A percentile compares a stretch with the other conserved stretches of the same genome.
Conservation (phyloP, 2,797 vertebrate genomes). For the Pseudotriccus pelzelni region DNA sequence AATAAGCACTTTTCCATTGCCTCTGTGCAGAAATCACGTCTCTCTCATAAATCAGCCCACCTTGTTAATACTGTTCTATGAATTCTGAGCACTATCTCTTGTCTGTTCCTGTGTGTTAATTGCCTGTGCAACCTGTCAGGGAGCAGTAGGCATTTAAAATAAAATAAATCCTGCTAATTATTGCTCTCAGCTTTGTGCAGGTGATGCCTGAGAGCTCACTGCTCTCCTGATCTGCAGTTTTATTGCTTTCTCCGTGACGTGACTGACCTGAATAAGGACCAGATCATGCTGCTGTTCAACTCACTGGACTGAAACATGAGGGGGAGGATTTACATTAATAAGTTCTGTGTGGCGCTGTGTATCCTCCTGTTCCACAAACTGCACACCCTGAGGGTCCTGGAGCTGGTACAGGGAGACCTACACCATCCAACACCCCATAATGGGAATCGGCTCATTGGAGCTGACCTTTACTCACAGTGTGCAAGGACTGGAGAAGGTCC, state of each 20-base stretch:
- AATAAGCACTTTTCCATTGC: not conserved
- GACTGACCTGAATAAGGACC: not conserved
- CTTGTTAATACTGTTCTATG: not conserved
- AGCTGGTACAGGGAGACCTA: not conserved
- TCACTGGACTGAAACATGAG: constrained; percentile 29
- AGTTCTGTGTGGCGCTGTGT: constrained; percentile 57
- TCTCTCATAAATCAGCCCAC: not conserved
- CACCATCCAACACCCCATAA: not conserved
- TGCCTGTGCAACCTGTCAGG: not conserved
- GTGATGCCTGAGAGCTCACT: not conserved
- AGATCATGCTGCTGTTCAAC: constrained; percentile 57
- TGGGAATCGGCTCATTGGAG: not conserved
- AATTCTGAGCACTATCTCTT: not conserved
- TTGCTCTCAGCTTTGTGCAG: not conserved
- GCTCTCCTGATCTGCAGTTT: constrained; percentile 60
- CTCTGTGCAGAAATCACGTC: not conserved
- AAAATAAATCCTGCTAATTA: constrained; percentile 23
- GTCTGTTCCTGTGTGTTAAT: not conserved
- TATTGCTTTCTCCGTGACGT: constrained; percentile 56
- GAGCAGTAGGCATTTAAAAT: not conserved
- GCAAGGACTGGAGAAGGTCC: not conserved
- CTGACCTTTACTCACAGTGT: not conserved
- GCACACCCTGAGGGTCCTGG: not conserved
- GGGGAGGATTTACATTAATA: constrained; percentile 61
- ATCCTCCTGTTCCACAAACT: constrained; percentile 65